A percentile compares a stretch with the other conserved stretches of the same genome.
Evolutionary conservation across 2,888 invertebrate species (phyloP).

Genomic region (Apotomis betuletana): DNA sequence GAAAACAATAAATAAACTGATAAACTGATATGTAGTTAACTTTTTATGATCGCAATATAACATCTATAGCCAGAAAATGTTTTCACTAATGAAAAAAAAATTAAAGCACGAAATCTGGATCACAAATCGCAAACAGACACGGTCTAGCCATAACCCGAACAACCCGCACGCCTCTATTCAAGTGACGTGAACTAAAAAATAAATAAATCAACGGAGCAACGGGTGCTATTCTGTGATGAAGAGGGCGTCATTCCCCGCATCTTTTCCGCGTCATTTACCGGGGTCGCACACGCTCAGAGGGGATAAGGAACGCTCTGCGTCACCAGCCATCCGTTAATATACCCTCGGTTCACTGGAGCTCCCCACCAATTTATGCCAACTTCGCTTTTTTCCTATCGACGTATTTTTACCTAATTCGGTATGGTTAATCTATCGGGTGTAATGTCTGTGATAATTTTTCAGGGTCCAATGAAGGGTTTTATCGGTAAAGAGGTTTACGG

Average conservation of each 20-base stretch:
- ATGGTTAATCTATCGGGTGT: constrained; percentile 40
- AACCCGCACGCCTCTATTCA: constrained; percentile 31
- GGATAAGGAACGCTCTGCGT: constrained; percentile 60
- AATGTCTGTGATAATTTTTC: constrained; percentile 39
- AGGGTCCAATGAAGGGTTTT: constrained; percentile 29
- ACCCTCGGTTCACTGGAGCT: constrained; percentile 68
- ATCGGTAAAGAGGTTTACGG: constrained; percentile 22
- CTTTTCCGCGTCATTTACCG: constrained; percentile 77
- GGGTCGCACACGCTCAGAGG: constrained; percentile 54
- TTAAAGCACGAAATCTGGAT: background rate
- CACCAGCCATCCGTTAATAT: constrained; percentile 64
- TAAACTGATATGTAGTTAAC: too few species aligned
- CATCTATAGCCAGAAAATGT: too few species aligned
- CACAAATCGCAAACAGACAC: constrained; percentile 6
- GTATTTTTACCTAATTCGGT: constrained; percentile 38
- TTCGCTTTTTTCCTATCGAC: constrained; percentile 41
- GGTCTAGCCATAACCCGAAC: constrained; percentile 16
- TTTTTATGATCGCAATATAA: too few species aligned
- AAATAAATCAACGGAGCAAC: constrained; percentile 44
- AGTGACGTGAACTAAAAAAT: constrained; percentile 42
- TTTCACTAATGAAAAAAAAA: too few species aligned
- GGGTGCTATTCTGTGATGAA: constrained; percentile 61
- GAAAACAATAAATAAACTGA: too few species aligned
- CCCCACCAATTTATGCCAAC: constrained; percentile 57
- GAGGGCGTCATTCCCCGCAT: constrained; percentile 67